Evolutionary conservation across 1,140 invertebrate genomes (phyloP).

Genomic region (Nautilus pompilius): DNA sequence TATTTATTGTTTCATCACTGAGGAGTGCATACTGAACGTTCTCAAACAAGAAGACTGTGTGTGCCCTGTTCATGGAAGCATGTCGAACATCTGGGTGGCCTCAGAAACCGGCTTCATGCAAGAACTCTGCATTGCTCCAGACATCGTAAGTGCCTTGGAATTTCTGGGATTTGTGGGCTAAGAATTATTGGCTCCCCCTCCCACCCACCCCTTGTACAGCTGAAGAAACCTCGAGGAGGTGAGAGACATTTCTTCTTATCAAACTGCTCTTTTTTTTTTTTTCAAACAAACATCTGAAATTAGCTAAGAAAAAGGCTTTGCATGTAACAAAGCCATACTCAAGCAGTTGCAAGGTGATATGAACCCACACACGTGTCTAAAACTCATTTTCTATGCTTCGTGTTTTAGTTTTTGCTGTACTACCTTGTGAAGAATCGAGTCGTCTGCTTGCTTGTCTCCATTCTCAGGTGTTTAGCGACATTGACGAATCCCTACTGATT

Average conservation of each 20-base stretch:
- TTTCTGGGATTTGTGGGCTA: too few species aligned
- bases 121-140: constrained; percentile 75
- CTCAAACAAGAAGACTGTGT: constrained; percentile 61
- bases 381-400: too few species aligned
- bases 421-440: too few species aligned
- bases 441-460: background rate
- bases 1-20: constrained; percentile 70
- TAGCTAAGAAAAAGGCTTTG: background rate
- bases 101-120: constrained; percentile 68
- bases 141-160: constrained; percentile 66
- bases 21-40: constrained; percentile 90
- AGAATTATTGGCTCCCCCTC: too few species aligned
- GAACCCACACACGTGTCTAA: too few species aligned
- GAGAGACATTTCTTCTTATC: too few species aligned
- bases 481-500: constrained; percentile 76
- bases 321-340: too few species aligned
- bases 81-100: constrained; percentile 38
- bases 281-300: background rate
- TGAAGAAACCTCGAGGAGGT: too few species aligned
- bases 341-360: too few species aligned
- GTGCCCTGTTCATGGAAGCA: constrained; percentile 40
- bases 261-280: background rate
- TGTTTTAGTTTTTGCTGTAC: too few species aligned
- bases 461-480: constrained; percentile 78
- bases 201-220: too few species aligned